Percentiles rank a stretch among this genome's conserved stretches.
These are phyloP conservation scores for Stenichneumon culpator DNA, from an alignment of 2,888 invertebrate species.

Conservation along the genomic window DNA sequence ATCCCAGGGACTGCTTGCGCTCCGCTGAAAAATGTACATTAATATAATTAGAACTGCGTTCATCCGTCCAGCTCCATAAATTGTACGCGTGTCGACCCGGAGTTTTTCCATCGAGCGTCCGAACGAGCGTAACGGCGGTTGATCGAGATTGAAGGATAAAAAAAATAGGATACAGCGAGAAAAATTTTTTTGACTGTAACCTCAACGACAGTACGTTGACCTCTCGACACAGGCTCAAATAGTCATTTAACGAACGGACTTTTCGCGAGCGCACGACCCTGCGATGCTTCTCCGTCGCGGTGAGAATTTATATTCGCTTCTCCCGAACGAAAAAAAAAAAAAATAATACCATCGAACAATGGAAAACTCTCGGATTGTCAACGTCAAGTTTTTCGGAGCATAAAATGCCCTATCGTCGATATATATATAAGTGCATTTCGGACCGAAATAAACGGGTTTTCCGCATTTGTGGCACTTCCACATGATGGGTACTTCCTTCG, in stretches of 20 bases:
- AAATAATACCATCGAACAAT: conserved; percentile 16
- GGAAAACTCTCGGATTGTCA: conserved; percentile 54
- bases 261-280: not conserved
- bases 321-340: conserved; percentile 26
- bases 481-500: conserved; percentile 85
- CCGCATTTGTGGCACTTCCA: conserved; percentile 94
- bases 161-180: not conserved
- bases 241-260: conserved; percentile 23
- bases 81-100: not conserved
- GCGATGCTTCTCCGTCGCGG: not conserved
- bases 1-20: conserved; percentile 94
- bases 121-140: not conserved
- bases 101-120: conserved; percentile 3
- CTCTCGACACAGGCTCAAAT: conserved; percentile 44
- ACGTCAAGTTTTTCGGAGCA: conserved; percentile 55
- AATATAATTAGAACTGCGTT: not conserved
- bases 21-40: conserved; percentile 88
- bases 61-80: not conserved
- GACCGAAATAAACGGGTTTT: conserved; percentile 93
- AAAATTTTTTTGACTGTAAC: conserved; percentile 63
- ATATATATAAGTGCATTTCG: conserved; percentile 61
- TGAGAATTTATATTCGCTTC: not conserved
- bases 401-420: conserved; percentile 32
- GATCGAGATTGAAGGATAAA: not conserved
- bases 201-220: conserved; percentile 73